These are phyloP conservation scores for Bombus consobrinus DNA, from an alignment of 1,140 invertebrate genomes.

Conservation along the genomic window DNA sequence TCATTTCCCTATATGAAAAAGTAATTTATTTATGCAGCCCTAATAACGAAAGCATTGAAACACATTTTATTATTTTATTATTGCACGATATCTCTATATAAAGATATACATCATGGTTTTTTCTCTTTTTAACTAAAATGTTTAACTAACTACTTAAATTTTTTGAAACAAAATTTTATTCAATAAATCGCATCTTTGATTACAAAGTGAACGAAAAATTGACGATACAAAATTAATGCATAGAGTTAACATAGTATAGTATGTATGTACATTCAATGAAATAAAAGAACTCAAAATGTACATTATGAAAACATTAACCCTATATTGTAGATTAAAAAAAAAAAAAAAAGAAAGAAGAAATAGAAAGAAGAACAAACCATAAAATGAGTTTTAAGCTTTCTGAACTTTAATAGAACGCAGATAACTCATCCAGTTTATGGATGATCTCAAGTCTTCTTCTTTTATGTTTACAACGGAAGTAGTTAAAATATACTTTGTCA, in stretches of 20 bases:
- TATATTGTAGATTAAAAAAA: constrained; percentile 19
- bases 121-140: constrained; percentile 27
- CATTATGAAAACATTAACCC: constrained; percentile 50
- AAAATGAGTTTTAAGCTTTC: constrained; percentile 26
- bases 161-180: constrained; percentile 42
- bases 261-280: constrained; percentile 71
- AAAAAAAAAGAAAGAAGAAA: not conserved
- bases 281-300: constrained; percentile 57
- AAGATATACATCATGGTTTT: not conserved
- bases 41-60: constrained; percentile 53
- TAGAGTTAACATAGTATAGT: constrained; percentile 50
- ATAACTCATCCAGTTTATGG: not conserved
- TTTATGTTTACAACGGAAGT: constrained; percentile 50
- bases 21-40: constrained; percentile 21
- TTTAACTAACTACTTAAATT: constrained; percentile 41
- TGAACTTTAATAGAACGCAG: constrained; percentile 13
- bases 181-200: constrained; percentile 39
- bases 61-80: constrained; percentile 58
- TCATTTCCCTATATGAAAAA: constrained; percentile 34
- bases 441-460: constrained; percentile 32
- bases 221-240: constrained; percentile 63
- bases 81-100: constrained; percentile 60
- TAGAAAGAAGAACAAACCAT: constrained; percentile 26
- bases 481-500: constrained; percentile 58
- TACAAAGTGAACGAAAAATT: constrained; percentile 18